Conservation (phyloP, 2,888 invertebrate genomes). For the Quadroppia sp. region DNA sequence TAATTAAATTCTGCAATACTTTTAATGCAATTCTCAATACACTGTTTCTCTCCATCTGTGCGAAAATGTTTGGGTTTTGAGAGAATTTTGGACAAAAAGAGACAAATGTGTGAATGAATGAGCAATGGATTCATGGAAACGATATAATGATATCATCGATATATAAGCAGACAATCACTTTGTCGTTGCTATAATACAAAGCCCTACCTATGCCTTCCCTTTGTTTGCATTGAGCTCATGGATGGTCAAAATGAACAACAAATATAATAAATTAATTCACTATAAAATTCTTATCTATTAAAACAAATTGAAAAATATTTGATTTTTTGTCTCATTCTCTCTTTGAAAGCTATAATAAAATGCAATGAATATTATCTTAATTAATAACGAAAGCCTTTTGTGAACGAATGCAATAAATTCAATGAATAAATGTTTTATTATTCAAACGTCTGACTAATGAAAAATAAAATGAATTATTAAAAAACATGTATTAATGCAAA, state of each 20-base stretch:
- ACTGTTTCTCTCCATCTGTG: background rate
- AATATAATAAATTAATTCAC: too few relatives aligned
- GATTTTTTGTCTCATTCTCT: background rate
- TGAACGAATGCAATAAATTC: background rate
- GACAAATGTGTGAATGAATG: background rate
- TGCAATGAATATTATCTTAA: background rate
- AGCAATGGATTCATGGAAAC: background rate
- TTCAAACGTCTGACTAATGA: conserved; percentile 22
- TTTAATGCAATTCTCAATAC: background rate
- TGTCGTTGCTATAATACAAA: background rate
- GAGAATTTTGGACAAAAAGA: background rate
- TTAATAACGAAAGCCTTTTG: background rate
- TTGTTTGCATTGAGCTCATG: too few relatives aligned
- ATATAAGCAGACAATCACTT: background rate
- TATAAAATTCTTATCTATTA: background rate
- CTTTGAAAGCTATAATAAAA: background rate
- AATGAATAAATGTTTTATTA: conserved; percentile 7
- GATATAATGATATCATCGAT: conserved; percentile 15
- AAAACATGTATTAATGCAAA: background rate
- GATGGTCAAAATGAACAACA: background rate
- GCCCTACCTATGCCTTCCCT: too few relatives aligned
- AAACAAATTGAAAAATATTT: background rate
- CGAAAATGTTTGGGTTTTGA: background rate
- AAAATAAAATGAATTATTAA: conserved; percentile 24
- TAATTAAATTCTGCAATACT: conserved; percentile 20